These are phyloP conservation scores for Phymanthus crucifer DNA, from an alignment of 92 coral and sea anemone species.

Conservation along the genomic window DNA sequence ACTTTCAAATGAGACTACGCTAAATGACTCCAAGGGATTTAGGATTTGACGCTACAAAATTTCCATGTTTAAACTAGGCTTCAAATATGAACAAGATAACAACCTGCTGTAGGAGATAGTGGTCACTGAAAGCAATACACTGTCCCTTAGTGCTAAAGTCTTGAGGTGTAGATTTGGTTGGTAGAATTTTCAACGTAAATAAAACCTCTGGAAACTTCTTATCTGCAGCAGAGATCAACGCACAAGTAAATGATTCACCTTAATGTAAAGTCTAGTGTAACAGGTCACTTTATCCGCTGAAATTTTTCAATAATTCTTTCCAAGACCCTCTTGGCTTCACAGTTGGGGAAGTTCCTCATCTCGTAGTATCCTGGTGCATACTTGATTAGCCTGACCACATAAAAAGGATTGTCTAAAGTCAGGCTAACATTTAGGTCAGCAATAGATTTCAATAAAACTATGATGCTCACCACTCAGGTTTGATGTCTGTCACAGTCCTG, in stretches of 20 bases:
- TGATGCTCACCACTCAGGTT: constrained; percentile 89
- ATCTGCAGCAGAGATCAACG: too few species aligned
- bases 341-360: constrained; percentile 98
- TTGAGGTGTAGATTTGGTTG: too few species aligned
- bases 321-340: constrained; percentile 95
- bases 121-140: too few species aligned
- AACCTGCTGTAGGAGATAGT: too few species aligned
- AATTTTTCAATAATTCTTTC: constrained; percentile 90
- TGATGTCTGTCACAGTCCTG: constrained; percentile 95
- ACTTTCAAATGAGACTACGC: too few species aligned
- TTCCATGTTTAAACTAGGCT: too few species aligned
- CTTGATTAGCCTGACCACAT: constrained; percentile 74
- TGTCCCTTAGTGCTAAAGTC: too few species aligned
- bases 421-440: neutral
- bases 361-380: constrained; percentile 94
- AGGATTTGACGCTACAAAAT: too few species aligned
- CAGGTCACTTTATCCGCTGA: constrained; percentile 52
- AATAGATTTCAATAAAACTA: neutral
- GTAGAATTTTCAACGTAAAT: too few species aligned
- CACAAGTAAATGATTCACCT: neutral
- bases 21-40: too few species aligned
- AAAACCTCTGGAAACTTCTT: too few species aligned
- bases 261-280: neutral
- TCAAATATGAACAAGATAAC: too few species aligned
- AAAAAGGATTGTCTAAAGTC: neutral